These are phyloP conservation scores for Colletes gigas DNA, from an alignment of 1,140 invertebrate species.

Conservation along the genomic window DNA sequence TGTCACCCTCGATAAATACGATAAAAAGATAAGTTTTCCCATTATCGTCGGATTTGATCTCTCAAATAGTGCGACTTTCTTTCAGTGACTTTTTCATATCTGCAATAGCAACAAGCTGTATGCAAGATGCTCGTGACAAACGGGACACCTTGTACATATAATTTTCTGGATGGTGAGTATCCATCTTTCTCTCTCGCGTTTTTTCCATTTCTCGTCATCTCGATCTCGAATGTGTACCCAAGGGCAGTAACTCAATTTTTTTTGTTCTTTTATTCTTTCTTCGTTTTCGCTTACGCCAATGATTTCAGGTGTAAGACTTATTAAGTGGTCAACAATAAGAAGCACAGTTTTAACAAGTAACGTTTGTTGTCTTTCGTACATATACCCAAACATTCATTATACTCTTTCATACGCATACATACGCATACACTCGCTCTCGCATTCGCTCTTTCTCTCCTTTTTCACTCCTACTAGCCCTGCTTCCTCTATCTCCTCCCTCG, in stretches of 20 bases:
- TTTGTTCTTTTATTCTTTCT: background rate
- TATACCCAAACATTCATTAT: constrained; percentile 11
- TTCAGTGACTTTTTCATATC: too few relatives aligned
- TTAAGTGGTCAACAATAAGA: constrained; percentile 72
- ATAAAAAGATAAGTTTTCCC: too few relatives aligned
- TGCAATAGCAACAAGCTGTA: too few relatives aligned
- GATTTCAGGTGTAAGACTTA: constrained; percentile 56
- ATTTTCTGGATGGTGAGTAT: constrained; percentile 61
- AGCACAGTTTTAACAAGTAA: constrained; percentile 76
- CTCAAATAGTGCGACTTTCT: too few relatives aligned
- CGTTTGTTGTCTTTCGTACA: constrained; percentile 35
- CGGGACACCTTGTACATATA: constrained; percentile 9
- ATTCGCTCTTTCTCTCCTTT: background rate
- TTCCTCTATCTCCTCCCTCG: constrained; percentile 1
- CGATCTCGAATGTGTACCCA: constrained; percentile 14
- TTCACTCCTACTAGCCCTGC: constrained; percentile 31
- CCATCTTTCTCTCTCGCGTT: constrained; percentile 60
- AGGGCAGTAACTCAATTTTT: constrained; percentile 19
- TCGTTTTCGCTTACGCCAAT: constrained; percentile 18
- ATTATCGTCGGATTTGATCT: too few relatives aligned
- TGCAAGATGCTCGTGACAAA: too few relatives aligned
- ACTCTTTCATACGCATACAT: background rate
- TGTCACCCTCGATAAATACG: too few relatives aligned
- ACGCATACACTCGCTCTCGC: background rate
- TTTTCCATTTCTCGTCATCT: background rate